Conservation (phyloP, 2,113 vertebrate genomes). For the Myrmecobius fasciatus region DNA sequence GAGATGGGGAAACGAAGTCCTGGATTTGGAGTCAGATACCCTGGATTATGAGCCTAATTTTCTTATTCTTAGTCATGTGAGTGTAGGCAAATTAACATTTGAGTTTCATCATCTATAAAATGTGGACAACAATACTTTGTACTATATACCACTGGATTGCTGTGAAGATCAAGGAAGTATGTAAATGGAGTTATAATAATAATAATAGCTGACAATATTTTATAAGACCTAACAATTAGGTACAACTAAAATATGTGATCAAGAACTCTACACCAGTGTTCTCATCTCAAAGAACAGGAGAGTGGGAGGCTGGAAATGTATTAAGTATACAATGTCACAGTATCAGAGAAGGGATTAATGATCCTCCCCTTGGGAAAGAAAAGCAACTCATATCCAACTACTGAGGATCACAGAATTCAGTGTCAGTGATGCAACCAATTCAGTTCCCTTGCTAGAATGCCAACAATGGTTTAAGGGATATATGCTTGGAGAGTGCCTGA, state of each 20-base stretch:
- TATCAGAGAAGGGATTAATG: neutral
- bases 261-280: neutral
- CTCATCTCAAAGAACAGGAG: neutral
- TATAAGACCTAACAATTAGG: neutral
- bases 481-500: neutral
- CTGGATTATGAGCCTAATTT: neutral
- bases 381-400: neutral
- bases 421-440: neutral
- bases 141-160: neutral
- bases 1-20: neutral
- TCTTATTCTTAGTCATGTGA: neutral
- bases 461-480: neutral
- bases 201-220: neutral
- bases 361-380: neutral
- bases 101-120: neutral
- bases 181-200: neutral
- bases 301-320: neutral
- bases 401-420: neutral
- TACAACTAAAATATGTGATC: neutral
- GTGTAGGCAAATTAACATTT: neutral
- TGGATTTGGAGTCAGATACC: neutral
- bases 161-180: neutral
- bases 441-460: constrained; percentile 7
- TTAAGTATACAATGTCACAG: neutral
- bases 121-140: neutral